Evolutionary conservation across 92 coral and sea anemone genomes (phyloP), one percentile per base, ranked within the genome.

Genomic region (Palythoa grandiflora): DNA sequence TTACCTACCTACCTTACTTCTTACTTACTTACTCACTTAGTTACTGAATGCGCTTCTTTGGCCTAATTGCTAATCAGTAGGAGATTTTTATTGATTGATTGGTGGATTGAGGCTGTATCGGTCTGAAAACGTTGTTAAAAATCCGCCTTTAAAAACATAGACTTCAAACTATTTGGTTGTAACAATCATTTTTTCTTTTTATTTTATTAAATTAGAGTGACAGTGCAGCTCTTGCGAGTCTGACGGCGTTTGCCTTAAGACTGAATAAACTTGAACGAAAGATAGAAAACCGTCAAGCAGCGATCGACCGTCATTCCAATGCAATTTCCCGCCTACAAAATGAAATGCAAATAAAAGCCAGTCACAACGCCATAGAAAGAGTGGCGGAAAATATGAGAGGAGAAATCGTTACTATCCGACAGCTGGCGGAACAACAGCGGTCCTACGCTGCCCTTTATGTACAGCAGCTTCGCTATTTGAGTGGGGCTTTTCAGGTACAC

Each of bases 161-260:
- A 16, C 17, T n/a, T 6, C 35, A 61, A 61, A 1, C 35, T 3
- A 16, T 3, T 4, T 61, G 3, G 35, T 61, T n/a, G 4, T 12
- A 5, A n/a, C 19, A 6, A 61, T 61, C 7, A 17, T 61, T 63
- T 7, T 20, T 21, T 53, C 37, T 20, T 6, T 2, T 20, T 36
- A 28, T 35, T 2, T 53, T 9, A n/a, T 28, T 10, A 6, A 19
- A 77, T 15, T 36, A 75, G 80, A 75, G 44, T n/a, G 71, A 44
- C 75, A 80, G 71, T 39, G 38, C 74, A 38, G 86, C 86, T 8
- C 37, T 80, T 12, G 86, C 86, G n/a, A 65, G 75, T 19, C 28
- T 95, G 39, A 73, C 93, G 92, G 75, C 93, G 13, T 95, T 95
- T 85, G 86, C 95, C 59, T 80, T 88, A 65, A 87, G 91, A 54